Evolutionary conservation across 2,888 invertebrate species (phyloP), one percentile per base, ranked within the genome.

Genomic region (Panopea generosa): DNA sequence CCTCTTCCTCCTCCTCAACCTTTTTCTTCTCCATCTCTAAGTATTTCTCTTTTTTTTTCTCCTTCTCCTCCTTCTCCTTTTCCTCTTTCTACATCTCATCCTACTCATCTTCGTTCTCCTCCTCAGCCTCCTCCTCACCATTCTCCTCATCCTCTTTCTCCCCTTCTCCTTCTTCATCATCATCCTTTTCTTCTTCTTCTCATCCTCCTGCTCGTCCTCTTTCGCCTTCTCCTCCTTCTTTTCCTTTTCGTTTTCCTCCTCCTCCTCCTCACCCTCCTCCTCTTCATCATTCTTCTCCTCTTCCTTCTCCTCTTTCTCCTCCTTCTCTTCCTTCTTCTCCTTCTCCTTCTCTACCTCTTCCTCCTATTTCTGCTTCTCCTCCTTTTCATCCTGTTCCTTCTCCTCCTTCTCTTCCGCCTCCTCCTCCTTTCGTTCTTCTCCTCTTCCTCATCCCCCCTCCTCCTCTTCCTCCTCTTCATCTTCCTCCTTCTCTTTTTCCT

Each of bases 191-290:
- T 11, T 27, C 20, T 9, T 62, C 29, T 62, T n/a, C n/a, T n/a
- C n/a, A n/a, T n/a, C n/a, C n/a, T n/a, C n/a, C 50, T 24, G 2
- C 14, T 49, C 24, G 22, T 14, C 43, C 20, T 27, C 14, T 20
- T 16, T 18, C 26, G 9, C 33, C 1, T 18, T 38, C n/a, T 22
- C 14, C 20, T 27, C 38, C 29, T 67, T 50, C 49, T 14, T 55
- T 18, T 56, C n/a, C n/a, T n/a, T n/a, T n/a, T n/a, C n/a, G 29
- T 24, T 11, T 16, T 49, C 24, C 29, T 14, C 43, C 20, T 50
- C 38, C 68, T 50, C 26, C 49, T n/a, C 59, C 49, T 61, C 47
- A 29, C 45, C 45, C 61, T 61, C 45, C 53, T 53, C 61, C 61
- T 53, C 53, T 24, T 16, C 26, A 27, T 38, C 40, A 14, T 20